Conservation (phyloP, 2,888 invertebrate species). For the Endotricha flammealis region DNA sequence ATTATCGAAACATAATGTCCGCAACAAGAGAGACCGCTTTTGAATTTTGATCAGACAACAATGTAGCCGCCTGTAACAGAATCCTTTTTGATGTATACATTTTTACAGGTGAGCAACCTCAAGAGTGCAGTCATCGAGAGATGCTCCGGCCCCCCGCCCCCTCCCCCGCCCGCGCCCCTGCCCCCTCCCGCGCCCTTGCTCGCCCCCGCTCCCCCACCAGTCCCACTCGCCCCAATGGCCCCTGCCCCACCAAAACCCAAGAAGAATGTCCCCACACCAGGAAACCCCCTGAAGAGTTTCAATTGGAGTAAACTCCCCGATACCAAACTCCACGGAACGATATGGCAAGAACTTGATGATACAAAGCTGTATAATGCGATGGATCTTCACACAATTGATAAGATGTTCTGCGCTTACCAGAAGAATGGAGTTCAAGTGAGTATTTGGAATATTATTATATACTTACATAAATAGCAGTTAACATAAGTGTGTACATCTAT, state of each 20-base stretch:
- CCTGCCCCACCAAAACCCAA: slow-evolving; percentile 80
- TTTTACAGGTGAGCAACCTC: slow-evolving; percentile 61
- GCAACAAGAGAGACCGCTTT: no score
- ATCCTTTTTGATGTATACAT: not conserved
- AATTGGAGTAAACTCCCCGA: slow-evolving; percentile 98
- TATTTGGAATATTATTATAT: no score
- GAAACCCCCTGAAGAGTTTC: slow-evolving; percentile 95
- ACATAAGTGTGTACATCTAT: no score
- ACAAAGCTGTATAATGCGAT: slow-evolving; percentile 93
- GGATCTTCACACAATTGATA: slow-evolving; percentile 94
- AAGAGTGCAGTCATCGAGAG: slow-evolving; percentile 67
- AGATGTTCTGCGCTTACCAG: slow-evolving; percentile 96
- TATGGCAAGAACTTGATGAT: slow-evolving; percentile 97
- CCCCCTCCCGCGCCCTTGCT: slow-evolving; percentile 80
- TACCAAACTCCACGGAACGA: slow-evolving; percentile 92
- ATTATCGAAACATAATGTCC: no score
- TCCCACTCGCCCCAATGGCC: slow-evolving; percentile 70
- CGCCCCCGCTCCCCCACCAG: slow-evolving; percentile 78
- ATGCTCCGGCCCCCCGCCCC: slow-evolving; percentile 42
- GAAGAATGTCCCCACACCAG: slow-evolving; percentile 95
- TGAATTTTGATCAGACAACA: no score
- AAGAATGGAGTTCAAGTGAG: slow-evolving; percentile 89
- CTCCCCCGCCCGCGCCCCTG: slow-evolving; percentile 69
- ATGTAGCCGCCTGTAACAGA: no score
- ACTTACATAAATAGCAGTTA: no score